A percentile compares a stretch with the other conserved stretches of the same genome.
phyloP scores from a whole-genome alignment of 2,797 vertebrate genomes.

The Pristis pectinata region DNA sequence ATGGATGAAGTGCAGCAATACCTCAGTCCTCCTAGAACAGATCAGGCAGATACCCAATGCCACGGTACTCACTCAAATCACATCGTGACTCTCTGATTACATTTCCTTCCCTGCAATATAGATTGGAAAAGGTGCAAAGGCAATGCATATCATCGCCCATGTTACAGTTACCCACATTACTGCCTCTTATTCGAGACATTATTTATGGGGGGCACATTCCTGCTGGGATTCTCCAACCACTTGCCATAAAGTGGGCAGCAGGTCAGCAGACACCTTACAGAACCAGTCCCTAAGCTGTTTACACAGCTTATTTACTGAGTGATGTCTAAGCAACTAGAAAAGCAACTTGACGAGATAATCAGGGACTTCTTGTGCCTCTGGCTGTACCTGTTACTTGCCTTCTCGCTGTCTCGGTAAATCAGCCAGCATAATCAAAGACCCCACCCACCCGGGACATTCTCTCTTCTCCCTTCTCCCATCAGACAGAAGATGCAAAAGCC shows the following conservation, averaged over 20 bases:
- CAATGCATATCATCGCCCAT: not conserved
- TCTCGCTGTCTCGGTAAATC: no score
- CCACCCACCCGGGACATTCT: no score
- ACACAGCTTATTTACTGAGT: not conserved
- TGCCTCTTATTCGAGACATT: not conserved
- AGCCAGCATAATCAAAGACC: no score
- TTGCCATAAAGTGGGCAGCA: not conserved
- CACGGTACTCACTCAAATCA: no score
- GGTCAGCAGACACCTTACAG: no score
- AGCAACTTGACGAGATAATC: not conserved
- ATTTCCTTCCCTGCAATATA: not conserved
- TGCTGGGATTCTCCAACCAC: not conserved
- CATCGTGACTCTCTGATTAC: not conserved
- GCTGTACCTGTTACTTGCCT: no score
- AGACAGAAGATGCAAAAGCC: no score
- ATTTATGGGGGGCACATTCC: not conserved
- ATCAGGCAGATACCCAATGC: no score
- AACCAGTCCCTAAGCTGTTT: not conserved
- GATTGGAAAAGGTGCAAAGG: not conserved
- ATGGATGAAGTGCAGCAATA: no score
- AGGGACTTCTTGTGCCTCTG: not conserved
- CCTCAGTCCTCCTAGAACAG: no score
- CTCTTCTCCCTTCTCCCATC: no score
- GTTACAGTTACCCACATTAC: not conserved
- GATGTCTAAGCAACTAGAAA: no score